These are phyloP conservation scores for Catonia carolina DNA, from an alignment of 2,888 invertebrate species.

Conservation along the genomic window DNA sequence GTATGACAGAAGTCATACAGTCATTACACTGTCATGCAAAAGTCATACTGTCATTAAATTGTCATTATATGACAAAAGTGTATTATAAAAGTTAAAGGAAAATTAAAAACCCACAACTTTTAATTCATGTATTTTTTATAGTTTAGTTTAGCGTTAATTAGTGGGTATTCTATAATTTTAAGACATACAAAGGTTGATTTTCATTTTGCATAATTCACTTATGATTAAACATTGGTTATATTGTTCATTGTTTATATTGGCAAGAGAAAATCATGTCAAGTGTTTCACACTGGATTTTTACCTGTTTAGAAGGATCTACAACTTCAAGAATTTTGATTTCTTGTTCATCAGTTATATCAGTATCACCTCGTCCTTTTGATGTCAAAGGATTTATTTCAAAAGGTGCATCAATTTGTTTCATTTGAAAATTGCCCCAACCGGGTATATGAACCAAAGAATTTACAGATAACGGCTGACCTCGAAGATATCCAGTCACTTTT, in stretches of 20 bases:
- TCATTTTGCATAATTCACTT: no score
- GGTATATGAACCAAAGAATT: conserved; percentile 86
- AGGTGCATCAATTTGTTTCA: conserved; percentile 67
- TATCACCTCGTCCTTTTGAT: conserved; percentile 6
- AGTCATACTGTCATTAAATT: no score
- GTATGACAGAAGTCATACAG: no score
- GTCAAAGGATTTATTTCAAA: conserved; percentile 60
- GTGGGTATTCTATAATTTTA: no score
- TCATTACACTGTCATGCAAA: no score
- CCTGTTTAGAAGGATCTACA: conserved; percentile 60
- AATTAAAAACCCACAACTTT: no score
- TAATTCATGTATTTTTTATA: no score
- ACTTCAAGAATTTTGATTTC: conserved; percentile 48
- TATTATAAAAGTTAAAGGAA: no score
- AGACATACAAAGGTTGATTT: no score
- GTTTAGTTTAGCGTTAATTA: no score
- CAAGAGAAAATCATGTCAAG: neutral
- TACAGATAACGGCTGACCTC: conserved; percentile 75
- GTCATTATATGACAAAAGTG: no score
- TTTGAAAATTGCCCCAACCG: conserved; percentile 89
- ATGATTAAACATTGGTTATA: no score
- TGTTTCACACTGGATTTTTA: conserved; percentile 23
- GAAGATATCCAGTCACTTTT: conserved; percentile 78
- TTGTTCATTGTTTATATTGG: neutral
- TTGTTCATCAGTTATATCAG: conserved; percentile 12